These are phyloP conservation scores for Gallinago undulata DNA, from an alignment of 2,113 vertebrate genomes.

Conservation along the genomic window DNA sequence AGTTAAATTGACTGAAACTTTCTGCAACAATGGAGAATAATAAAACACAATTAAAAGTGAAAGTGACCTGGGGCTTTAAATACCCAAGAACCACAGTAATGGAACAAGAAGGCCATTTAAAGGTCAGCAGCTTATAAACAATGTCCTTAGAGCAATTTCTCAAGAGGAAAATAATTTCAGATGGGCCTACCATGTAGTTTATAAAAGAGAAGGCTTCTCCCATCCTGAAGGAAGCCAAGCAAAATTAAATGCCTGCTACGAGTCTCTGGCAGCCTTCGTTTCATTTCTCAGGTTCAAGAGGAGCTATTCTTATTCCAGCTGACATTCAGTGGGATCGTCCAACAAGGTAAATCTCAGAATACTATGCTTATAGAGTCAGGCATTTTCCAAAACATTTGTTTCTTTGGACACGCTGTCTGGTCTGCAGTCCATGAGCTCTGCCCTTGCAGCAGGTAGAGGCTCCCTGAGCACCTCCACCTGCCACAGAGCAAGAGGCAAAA, in stretches of 20 bases:
- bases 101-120: slow-evolving; percentile 65
- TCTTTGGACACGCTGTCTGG: background rate
- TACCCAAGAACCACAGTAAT: slow-evolving; percentile 45
- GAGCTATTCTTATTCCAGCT: background rate
- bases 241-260: background rate
- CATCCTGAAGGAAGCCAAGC: background rate
- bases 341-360: background rate
- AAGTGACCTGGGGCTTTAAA: slow-evolving; percentile 71
- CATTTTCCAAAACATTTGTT: background rate
- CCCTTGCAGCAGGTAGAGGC: background rate
- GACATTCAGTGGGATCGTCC: background rate
- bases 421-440: background rate
- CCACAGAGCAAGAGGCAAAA: background rate
- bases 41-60: slow-evolving; percentile 76
- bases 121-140: slow-evolving; percentile 70
- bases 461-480: background rate
- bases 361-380: background rate
- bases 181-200: background rate
- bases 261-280: background rate
- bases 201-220: background rate
- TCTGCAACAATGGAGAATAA: slow-evolving; percentile 67
- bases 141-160: slow-evolving; percentile 24
- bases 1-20: slow-evolving; percentile 75
- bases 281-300: background rate
- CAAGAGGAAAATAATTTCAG: slow-evolving; percentile 26